phyloP scores from a whole-genome alignment of 2,888 invertebrate genomes.

The Liodrosophila aerea region DNA sequence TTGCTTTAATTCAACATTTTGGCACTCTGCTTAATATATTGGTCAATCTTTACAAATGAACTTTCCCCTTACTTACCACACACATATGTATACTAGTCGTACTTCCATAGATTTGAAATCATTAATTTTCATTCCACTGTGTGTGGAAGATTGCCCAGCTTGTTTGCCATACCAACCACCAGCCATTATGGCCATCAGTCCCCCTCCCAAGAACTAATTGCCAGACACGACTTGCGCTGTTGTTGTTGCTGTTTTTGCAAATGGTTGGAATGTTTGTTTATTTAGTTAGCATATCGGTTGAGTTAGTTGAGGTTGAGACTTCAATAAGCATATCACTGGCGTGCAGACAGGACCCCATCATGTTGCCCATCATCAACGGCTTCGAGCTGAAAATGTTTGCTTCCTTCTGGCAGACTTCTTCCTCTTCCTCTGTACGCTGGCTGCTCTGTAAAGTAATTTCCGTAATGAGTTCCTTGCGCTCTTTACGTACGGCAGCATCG shows the following conservation, averaged over 20 bases:
- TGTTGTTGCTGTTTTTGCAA: constrained; percentile 13
- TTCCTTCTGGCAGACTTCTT: neutral
- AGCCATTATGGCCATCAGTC: neutral
- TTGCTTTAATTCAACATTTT: no score
- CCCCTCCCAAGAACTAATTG: constrained; percentile 34
- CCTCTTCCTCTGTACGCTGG: neutral
- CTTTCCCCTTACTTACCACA: no score
- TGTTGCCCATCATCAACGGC: neutral
- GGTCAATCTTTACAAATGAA: no score
- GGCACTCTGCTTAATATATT: no score
- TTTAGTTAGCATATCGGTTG: no score
- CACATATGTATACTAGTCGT: no score
- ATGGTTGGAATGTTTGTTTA: constrained; percentile 38
- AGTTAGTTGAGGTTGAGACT: constrained; percentile 44
- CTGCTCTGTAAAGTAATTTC: constrained; percentile 73
- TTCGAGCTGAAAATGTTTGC: constrained; percentile 11
- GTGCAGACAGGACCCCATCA: constrained; percentile 6
- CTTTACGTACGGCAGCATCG: constrained; percentile 29
- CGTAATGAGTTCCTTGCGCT: constrained; percentile 68
- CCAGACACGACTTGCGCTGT: constrained; percentile 5
- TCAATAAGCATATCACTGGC: constrained; percentile 64
- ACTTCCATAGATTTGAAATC: no score
- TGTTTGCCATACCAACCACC: neutral
- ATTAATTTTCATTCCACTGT: no score
- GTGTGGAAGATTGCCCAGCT: constrained; percentile 15